Conservation (phyloP, 2,113 vertebrate genomes). For the Elanoides forficatus region DNA sequence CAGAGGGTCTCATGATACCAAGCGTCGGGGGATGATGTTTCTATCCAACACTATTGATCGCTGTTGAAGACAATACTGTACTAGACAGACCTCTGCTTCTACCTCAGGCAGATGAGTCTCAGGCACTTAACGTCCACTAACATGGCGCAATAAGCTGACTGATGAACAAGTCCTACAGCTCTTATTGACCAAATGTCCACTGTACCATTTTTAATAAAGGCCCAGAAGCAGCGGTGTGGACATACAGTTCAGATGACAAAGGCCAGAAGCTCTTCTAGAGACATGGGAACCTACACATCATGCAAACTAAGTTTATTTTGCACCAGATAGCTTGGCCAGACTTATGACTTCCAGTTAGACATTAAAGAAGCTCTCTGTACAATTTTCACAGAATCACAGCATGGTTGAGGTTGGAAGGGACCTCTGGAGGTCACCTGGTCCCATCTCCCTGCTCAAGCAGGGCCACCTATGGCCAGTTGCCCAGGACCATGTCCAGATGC, state of each 20-base stretch:
- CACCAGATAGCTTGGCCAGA: neutral
- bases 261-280: neutral
- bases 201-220: neutral
- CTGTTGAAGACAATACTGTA: neutral
- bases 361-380: neutral
- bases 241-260: neutral
- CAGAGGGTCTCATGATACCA: neutral
- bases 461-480: neutral
- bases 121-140: neutral
- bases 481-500: neutral
- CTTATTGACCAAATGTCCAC: neutral
- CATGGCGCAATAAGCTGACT: neutral
- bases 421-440: neutral
- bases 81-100: neutral
- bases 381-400: neutral
- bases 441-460: neutral
- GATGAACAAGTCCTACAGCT: neutral
- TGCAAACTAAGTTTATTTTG: neutral
- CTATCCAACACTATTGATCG: neutral
- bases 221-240: neutral
- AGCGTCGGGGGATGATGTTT: neutral
- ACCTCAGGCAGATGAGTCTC: neutral
- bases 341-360: neutral
- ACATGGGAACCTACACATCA: neutral
- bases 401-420: neutral